Conservation (phyloP, 2,888 invertebrate species). For the Andrena haemorrhoa region DNA sequence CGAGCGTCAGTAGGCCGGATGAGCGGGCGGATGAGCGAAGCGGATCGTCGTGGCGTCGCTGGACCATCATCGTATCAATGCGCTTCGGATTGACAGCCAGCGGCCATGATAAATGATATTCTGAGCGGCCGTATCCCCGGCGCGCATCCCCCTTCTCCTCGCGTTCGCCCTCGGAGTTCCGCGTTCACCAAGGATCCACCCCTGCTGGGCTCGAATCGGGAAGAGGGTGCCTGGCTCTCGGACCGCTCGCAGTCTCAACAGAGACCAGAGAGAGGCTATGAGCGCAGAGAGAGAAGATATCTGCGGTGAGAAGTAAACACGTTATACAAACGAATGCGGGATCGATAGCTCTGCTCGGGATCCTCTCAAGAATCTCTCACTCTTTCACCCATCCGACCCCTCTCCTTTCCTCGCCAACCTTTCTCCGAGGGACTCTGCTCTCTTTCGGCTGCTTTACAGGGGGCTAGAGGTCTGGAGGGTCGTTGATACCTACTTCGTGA, state of each 20-base stretch:
- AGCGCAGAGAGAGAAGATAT: constrained; percentile 71
- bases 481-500: constrained; percentile 32
- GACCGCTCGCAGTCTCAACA: constrained; percentile 60
- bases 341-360: constrained; percentile 72
- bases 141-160: constrained; percentile 33
- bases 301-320: constrained; percentile 80
- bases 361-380: constrained; percentile 23
- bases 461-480: constrained; percentile 27
- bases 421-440: constrained; percentile 19
- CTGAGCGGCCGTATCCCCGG: constrained; percentile 63
- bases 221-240: constrained; percentile 64
- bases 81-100: constrained; percentile 82
- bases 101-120: constrained; percentile 82
- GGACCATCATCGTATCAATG: constrained; percentile 83
- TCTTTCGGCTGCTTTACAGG: constrained; percentile 18
- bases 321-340: constrained; percentile 76
- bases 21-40: constrained; percentile 4
- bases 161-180: constrained; percentile 55
- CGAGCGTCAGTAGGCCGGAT: constrained; percentile 50
- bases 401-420: background rate
- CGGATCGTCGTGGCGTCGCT: constrained; percentile 77
- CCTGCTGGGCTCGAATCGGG: constrained; percentile 73
- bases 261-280: constrained; percentile 54
- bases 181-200: constrained; percentile 73
- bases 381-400: background rate